Evolutionary conservation across 2,113 vertebrate species (phyloP), one percentile per base, ranked within the genome.

Genomic region (Cyprinus carpio): DNA sequence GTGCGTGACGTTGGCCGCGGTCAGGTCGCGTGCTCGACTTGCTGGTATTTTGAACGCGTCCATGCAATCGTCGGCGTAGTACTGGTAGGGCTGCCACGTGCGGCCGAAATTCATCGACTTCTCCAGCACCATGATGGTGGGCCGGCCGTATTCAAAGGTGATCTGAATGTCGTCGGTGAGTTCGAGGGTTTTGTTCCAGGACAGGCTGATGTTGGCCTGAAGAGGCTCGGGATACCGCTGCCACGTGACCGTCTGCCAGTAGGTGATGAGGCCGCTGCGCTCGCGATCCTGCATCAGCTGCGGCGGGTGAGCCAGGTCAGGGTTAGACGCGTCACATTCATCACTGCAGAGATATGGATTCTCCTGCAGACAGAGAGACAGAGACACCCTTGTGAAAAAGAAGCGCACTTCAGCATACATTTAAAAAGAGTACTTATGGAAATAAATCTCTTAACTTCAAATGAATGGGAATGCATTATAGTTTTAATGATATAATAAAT

Each of bases 171-270:
- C 97, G 0, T 97, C 96, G 0, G 96, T 97, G 87, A 99, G 94
- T 94, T 99, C 98, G 56, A 99, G 95, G 85, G 95, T 99, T 90
- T 99, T 99, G 94, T 99, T 98, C 98, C 98, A 99, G 18, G 97
- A 96, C 80, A 99, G 92, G 0, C 96, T 96, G 94, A 99, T 98
- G 94, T 99, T 99, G 91, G 98, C 98, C 75, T 97, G 91, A 88
- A 99, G 93, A 0, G 98, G 98, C 89, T 97, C 96, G 0, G 98
- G 98, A 91, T 97, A 97, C 16, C 96, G 95, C 83, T 96, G 95
- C 98, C 98, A 99, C 0, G 98, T 97, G 86, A 98, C 96, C 0
- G 97, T 99, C 95, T 99, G 98, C 98, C 98, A 99, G 91, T 99
- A 99, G 0, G 98, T 99, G 89, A 97, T 94, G 62, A 97, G 93